Conservation (phyloP, 2,113 vertebrate genomes). For the Saguinus midas region DNA sequence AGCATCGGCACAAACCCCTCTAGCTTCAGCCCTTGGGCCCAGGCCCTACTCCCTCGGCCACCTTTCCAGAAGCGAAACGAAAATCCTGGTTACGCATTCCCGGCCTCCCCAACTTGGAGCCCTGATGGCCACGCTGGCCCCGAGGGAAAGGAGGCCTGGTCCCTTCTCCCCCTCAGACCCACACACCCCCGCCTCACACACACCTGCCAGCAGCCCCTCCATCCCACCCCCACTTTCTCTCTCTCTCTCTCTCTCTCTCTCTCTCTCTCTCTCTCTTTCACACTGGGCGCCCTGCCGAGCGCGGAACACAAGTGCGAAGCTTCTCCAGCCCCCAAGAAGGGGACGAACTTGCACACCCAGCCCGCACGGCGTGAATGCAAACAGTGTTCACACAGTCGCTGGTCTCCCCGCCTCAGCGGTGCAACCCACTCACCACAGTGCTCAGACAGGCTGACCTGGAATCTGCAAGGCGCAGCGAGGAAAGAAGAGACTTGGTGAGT, state of each 20-base stretch:
- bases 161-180: neutral
- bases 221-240: neutral
- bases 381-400: neutral
- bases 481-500: neutral
- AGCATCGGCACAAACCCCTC: neutral
- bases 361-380: fast-evolving
- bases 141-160: neutral
- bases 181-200: too few species aligned
- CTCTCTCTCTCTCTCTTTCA: neutral
- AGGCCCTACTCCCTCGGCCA: neutral
- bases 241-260: too few species aligned
- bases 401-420: fast-evolving
- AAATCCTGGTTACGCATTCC: neutral
- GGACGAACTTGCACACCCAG: neutral
- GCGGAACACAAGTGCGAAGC: neutral
- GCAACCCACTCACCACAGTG: neutral
- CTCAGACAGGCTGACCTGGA: neutral
- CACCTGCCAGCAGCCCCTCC: neutral
- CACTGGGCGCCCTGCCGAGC: fast-evolving
- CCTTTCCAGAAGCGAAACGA: fast-evolving
- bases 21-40: neutral
- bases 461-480: neutral
- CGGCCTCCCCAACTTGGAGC: neutral
- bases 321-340: neutral
- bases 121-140: neutral